Base-by-base conservation (phyloP, 2,113 vertebrate genomes). In the Alligator mississippiensis region DNA sequence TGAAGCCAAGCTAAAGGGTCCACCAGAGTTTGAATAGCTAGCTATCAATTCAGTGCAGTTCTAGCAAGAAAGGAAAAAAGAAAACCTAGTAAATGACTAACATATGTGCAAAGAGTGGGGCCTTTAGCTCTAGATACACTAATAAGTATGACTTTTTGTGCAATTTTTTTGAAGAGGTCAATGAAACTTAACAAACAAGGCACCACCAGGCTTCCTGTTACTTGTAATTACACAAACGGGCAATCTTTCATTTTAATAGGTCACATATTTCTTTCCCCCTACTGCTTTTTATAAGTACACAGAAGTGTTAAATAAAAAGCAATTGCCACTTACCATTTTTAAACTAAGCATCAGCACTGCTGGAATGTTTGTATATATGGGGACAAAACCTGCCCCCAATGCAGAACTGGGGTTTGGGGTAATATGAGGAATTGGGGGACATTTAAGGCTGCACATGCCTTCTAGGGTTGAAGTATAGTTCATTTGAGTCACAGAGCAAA, bases 211-310 rank as follows among this genome's bases (percentile, higher is more conserved):
- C 78, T 95, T 97, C 93, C 84, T 93, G 75, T 95, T 96, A 77
- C 87, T 97, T 95, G 79, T 79, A 95, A 93, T 94, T 97, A 97
- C 93, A 96, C 90, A 96, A 97, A 95, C 92, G 60, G 60, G 87
- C 78, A 90, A 90, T 94, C 77, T 92, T 93, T 96, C 93, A 95
- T 96, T 97, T 94, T 96, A 96, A 96, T 96, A 95, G 94, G 96
- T 94, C 95, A 97, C 90, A 93, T 94, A 86, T 60, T n/a, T 82
- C 30, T 19, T 81, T 22, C 59, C 88, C 77, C 70, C 78, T 80
- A 61, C 21, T 82, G 34, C 87, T 97, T 93, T 82, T 95, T 93
- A 88, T 28, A 90, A 88, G 87, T 61, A 87, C 90, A 92, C 85
- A 87, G 91, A 3, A 0, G 28, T 91, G 89, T 89, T 60, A 74